Conservation (phyloP, 2,888 invertebrate genomes). For the Drosophila limbata region DNA sequence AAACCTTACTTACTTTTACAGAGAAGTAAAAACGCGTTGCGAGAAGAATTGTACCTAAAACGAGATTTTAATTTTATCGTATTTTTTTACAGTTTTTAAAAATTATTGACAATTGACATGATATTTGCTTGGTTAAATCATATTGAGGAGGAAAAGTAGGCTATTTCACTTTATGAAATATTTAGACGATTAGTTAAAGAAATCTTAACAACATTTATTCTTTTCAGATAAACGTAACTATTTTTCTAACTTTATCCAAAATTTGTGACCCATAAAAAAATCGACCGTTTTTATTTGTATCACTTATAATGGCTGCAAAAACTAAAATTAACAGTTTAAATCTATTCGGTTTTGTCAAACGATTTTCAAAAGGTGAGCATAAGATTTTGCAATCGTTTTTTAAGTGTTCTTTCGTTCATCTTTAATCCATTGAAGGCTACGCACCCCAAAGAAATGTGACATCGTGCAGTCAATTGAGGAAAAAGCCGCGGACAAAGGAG, state of each 20-base stretch:
- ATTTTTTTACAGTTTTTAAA: no score
- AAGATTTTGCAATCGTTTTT: not conserved
- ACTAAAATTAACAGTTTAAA: conserved; percentile 34
- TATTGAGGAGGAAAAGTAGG: not conserved
- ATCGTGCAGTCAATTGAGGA: conserved; percentile 1
- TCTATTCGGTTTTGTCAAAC: conserved; percentile 4
- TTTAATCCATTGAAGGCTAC: conserved; percentile 4
- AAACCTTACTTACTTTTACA: not conserved
- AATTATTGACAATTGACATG: no score
- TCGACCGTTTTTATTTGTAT: not conserved
- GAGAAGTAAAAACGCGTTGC: not conserved
- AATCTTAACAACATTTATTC: not conserved
- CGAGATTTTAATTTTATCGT: no score
- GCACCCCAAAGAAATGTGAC: not conserved
- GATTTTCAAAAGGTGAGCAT: conserved; percentile 17
- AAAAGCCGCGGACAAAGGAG: not conserved
- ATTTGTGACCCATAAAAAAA: not conserved
- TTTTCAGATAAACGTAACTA: conserved; percentile 4
- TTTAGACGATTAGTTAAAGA: not conserved
- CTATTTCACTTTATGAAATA: not conserved
- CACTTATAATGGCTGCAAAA: conserved; percentile 24
- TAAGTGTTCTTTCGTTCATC: not conserved
- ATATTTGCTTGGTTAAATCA: not conserved
- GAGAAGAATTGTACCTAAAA: not conserved
- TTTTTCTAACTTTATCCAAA: conserved; percentile 5